Percentiles rank a stretch among this genome's conserved stretches.
Conservation (phyloP, 2,113 vertebrate genomes). For the Nothocercus julius region DNA sequence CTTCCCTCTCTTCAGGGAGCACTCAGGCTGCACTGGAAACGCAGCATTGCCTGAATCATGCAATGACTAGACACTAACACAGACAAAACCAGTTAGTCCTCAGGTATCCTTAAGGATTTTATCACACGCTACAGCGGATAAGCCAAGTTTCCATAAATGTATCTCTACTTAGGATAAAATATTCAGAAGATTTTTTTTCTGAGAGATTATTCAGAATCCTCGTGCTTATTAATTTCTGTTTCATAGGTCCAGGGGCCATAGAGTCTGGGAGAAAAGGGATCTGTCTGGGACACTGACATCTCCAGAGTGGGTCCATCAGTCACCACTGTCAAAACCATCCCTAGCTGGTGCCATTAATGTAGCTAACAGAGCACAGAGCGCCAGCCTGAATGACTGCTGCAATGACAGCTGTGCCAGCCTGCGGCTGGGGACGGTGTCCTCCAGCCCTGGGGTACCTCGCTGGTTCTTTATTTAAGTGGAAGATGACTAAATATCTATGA, state of each 20-base stretch:
- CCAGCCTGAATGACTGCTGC: background rate
- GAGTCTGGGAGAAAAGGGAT: background rate
- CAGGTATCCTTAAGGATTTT: constrained; percentile 34
- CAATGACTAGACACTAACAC: constrained; percentile 39
- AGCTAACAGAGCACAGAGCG: background rate
- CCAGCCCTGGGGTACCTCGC: background rate
- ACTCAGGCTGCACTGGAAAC: background rate
- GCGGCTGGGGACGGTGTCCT: background rate
- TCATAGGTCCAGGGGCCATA: background rate
- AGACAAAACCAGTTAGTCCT: constrained; percentile 55
- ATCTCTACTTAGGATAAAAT: constrained; percentile 18
- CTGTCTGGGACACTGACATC: background rate
- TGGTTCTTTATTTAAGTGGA: background rate
- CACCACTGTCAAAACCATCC: background rate
- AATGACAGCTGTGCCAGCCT: background rate
- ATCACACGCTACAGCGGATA: constrained; percentile 6
- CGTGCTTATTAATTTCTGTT: background rate
- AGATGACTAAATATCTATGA: background rate
- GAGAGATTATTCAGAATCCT: background rate
- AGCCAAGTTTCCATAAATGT: background rate
- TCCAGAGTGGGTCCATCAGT: background rate
- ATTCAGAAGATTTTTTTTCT: constrained; percentile 23
- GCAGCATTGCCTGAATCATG: constrained; percentile 26
- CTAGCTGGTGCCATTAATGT: background rate
- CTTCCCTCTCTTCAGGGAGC: constrained; percentile 28